Conservation (phyloP, 1,140 invertebrate species). For the Meloidogyne exigua region DNA sequence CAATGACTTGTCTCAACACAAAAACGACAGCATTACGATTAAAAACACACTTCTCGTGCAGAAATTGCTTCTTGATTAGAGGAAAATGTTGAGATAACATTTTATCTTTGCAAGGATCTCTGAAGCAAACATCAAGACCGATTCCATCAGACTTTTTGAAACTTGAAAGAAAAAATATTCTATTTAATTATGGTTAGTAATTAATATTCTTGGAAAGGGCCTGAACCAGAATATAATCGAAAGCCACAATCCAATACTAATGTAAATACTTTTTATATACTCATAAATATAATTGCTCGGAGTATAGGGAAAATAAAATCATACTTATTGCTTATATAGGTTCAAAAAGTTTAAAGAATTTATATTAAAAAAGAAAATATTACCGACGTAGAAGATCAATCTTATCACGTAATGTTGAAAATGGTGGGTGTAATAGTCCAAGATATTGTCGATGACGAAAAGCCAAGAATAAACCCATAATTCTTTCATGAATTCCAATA, state of each 20-base stretch:
- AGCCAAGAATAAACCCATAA: conserved; percentile 21
- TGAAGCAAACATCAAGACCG: not conserved
- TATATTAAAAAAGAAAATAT: not conserved
- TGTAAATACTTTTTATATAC: too few relatives aligned
- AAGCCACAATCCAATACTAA: too few relatives aligned
- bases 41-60: not conserved
- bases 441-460: conserved; percentile 26
- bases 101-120: conserved; percentile 3
- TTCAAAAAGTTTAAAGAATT: too few relatives aligned
- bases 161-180: not conserved
- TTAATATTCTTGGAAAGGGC: too few relatives aligned
- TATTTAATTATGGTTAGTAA: too few relatives aligned
- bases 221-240: too few relatives aligned
- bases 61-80: not conserved
- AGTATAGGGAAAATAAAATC: too few relatives aligned
- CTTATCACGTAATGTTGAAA: conserved; percentile 12
- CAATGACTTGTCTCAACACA: conserved; percentile 4
- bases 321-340: too few relatives aligned
- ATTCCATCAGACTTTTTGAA: conserved; percentile 18
- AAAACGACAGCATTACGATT: conserved; percentile 16
- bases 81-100: not conserved
- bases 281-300: too few relatives aligned
- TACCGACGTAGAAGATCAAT: conserved; percentile 25
- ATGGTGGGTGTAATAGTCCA: conserved; percentile 17
- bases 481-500: conserved; percentile 8